Base-by-base conservation (phyloP, 2,888 invertebrate genomes). In the Masnerella sp. region DNA sequence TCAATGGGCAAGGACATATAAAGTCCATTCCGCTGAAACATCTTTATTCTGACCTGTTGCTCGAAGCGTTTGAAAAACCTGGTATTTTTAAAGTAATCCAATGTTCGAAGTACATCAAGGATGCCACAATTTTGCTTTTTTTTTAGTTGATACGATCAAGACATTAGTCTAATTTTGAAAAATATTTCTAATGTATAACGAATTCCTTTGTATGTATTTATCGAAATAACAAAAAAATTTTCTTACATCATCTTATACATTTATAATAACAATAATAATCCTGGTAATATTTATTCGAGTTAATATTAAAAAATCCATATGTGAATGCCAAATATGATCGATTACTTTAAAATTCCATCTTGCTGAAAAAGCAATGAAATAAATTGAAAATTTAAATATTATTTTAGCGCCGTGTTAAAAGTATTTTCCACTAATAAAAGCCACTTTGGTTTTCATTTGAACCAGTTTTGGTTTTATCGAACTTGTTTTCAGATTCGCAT, bases 31-130 rank as follows among this genome's bases (percentile, higher is more conserved):
- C n/a, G n/a, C 30, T 2, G 30, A 45, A 7, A 25, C 28, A 14
- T 45, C 28, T 28, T 8, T n/a, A 30, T 45, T 20, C 45, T 30
- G 45, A 45, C 45, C 30, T 45, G 45, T 45, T 45, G 45, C 45
- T 30, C 17, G 15, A 1, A 30, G 45, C n/a, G 15, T 7, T 30
- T 45, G 7, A n/a, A 30, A 45, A 30, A 12, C 5, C n/a, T 15
- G 17, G 2, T 0, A 8, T 45, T 30, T 45, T 30, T 43, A 1
- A 22, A 43, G 25, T 43, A 43, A 43, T 20, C 8, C 25, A 25
- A 12, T 14, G 25, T n/a, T 43, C 12, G 12, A 42, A 5, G 30
- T n/a, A 42, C 25, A 43, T 43, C 5, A 43, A 25, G 25, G 9
- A n/a, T 30, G n/a, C n/a, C n/a, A n/a, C n/a, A n/a, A n/a, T n/a